Evolutionary conservation across 2,797 vertebrate genomes (phyloP), one percentile per base, ranked within the genome.

Genomic region (Setipinna tenuifilis): DNA sequence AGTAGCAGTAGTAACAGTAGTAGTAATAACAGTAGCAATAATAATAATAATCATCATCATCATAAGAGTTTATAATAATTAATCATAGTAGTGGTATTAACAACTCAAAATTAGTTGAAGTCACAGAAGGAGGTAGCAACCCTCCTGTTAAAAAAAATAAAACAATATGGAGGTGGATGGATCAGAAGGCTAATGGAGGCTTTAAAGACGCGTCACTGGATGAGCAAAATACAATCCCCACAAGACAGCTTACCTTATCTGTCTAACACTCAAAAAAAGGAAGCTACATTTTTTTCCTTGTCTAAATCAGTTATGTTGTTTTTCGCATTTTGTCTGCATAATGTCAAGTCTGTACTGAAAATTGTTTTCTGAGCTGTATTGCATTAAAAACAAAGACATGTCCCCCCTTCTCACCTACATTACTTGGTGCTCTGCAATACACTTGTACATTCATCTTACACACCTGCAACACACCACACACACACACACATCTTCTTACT

Each of bases 1-100:
- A 93, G 91, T 94, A 92, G 94, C 93, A 94, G 93, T 93, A 93
- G 94, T 95, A 95, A 93, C 93, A 95, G 91, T 92, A 95, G 94
- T 93, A 95, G 93, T 93, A 95, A 93, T 92, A 94, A 94, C 91
- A 95, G 92, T 93, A 95, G 92, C 90, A 95, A 94, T 93, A 94
- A 86, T 87, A 94, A 86, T 87, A 86, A 85, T 85, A 88, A 82
- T 87, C 83, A 87, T 94, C 93, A 93, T 62, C 17, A 94, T 93
- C 93, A 92, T 92, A 94, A 89, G 92, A 93, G 92, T 94, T 75
- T 93, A 94, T 91, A 94, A 93, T 92, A 93, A 95, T 94, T 93
- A 93, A 94, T 93, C 93, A 92, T 92, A 94, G 90, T 93, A 93
- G 92, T 94, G 91, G 91, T 93, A 94, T 93, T 91, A 94, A 95